These are phyloP conservation scores for Belgica antarctica DNA, from an alignment of 2,888 invertebrate genomes.

Conservation along the genomic window DNA sequence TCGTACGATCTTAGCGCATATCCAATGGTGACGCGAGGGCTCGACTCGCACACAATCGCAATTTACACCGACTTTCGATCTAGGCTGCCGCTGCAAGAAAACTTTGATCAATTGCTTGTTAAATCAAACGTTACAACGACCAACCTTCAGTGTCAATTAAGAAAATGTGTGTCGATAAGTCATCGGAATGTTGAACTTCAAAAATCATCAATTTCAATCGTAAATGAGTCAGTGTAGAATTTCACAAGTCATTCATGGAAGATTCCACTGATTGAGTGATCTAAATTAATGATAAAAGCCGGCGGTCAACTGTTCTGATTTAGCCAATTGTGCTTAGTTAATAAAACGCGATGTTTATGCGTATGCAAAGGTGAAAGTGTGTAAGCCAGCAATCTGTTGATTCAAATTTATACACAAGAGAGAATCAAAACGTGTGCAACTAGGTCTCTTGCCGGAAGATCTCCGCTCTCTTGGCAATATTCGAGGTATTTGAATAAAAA, in stretches of 20 bases:
- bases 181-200: background rate
- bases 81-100: too few relatives aligned
- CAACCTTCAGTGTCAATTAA: constrained; percentile 1
- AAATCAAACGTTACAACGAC: background rate
- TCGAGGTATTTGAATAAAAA: too few relatives aligned
- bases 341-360: too few relatives aligned
- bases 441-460: too few relatives aligned
- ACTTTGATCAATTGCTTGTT: background rate
- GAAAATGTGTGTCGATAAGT: background rate
- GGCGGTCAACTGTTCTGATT: background rate
- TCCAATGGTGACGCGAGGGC: background rate
- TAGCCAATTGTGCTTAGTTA: too few relatives aligned
- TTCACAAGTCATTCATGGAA: too few relatives aligned
- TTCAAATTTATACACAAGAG: background rate
- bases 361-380: too few relatives aligned
- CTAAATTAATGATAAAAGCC: too few relatives aligned
- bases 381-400: background rate
- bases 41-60: background rate
- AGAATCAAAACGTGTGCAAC: too few relatives aligned
- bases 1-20: background rate
- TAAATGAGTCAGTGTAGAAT: background rate
- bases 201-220: background rate
- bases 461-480: too few relatives aligned
- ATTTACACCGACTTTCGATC: too few relatives aligned
- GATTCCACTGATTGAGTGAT: too few relatives aligned